Evolutionary conservation across 2,797 vertebrate species (phyloP).

Genomic region (Bradypodion ventrale): DNA sequence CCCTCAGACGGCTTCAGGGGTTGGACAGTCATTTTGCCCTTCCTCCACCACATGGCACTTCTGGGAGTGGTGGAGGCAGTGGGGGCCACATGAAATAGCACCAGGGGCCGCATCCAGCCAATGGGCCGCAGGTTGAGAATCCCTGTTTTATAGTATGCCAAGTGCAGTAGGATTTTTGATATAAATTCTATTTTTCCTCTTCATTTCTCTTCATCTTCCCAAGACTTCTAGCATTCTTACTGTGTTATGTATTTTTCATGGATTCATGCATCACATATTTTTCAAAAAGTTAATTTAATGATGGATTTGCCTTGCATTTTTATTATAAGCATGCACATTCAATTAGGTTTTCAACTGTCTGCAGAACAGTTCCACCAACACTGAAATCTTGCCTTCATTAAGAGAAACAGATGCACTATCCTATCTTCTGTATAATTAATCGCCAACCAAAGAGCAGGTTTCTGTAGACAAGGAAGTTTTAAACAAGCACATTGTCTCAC

Average conservation of each 20-base stretch:
- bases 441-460: slow-evolving; percentile 48
- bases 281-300: background rate
- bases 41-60: no score
- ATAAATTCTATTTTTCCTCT: background rate
- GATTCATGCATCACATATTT: background rate
- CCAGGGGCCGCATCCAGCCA: no score
- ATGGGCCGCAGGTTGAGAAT: no score
- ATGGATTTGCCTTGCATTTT: background rate
- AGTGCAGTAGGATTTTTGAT: no score
- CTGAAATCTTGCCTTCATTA: slow-evolving; percentile 11
- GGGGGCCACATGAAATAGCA: no score
- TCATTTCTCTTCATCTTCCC: background rate
- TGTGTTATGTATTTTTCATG: background rate
- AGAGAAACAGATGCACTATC: background rate
- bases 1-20: no score
- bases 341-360: background rate
- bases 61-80: no score
- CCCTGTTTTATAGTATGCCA: no score
- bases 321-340: background rate
- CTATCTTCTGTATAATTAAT: background rate
- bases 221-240: background rate
- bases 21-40: no score
- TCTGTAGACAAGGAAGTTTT: slow-evolving; percentile 66
- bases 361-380: background rate
- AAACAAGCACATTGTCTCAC: slow-evolving; percentile 63